Percentiles rank a stretch among this genome's conserved stretches.
Conservation (phyloP, 1,140 invertebrate genomes). For the Apis florea region DNA sequence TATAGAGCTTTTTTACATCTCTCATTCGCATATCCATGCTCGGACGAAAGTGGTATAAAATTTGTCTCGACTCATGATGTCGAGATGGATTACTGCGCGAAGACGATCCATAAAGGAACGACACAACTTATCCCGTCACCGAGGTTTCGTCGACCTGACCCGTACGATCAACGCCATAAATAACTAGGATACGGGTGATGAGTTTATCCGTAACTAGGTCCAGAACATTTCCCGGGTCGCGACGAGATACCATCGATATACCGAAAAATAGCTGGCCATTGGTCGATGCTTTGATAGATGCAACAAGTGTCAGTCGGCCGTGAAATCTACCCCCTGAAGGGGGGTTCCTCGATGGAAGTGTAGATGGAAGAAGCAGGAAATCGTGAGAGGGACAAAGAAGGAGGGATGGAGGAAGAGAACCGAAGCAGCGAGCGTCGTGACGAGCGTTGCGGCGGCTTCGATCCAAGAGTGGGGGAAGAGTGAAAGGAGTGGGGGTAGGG, state of each 20-base stretch:
- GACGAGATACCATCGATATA: neutral
- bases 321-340: conserved; percentile 47
- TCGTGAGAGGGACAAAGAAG: neutral
- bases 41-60: no score
- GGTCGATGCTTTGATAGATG: conserved; percentile 46
- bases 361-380: conserved; percentile 19
- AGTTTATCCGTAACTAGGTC: neutral
- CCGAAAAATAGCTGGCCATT: conserved; percentile 40
- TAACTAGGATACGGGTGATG: no score
- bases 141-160: no score
- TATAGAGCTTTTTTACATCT: no score
- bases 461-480: neutral
- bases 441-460: neutral
- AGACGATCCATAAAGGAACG: no score
- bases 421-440: conserved; percentile 21
- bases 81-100: no score
- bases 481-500: neutral
- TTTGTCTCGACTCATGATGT: no score
- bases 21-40: no score
- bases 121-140: no score
- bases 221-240: neutral
- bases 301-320: conserved; percentile 67
- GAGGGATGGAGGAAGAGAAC: neutral
- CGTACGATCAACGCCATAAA: no score
- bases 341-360: neutral